Evolutionary conservation across 2,888 invertebrate species (phyloP).

Genomic region (Tenodera sinensis): DNA sequence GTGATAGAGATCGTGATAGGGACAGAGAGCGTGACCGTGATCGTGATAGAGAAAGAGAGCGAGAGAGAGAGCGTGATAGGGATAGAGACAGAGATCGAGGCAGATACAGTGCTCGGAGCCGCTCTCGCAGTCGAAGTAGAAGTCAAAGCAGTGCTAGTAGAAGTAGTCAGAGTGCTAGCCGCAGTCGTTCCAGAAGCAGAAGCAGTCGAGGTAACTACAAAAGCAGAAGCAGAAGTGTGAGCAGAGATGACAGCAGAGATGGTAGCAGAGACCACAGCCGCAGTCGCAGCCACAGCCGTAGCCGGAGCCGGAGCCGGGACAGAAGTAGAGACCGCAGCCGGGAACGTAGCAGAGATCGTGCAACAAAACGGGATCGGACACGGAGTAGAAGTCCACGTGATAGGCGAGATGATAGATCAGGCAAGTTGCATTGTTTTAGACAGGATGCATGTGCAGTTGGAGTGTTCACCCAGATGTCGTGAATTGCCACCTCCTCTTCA

Average conservation of each 20-base stretch:
- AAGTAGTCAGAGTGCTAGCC: background rate
- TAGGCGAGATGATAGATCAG: slow-evolving; percentile 26
- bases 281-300: background rate
- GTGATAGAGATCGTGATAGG: background rate
- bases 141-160: slow-evolving; percentile 7
- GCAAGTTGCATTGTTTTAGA: slow-evolving; percentile 9
- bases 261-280: background rate
- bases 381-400: slow-evolving; percentile 25
- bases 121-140: slow-evolving; percentile 7
- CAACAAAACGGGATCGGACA: slow-evolving; percentile 8
- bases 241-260: background rate
- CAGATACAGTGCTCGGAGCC: background rate
- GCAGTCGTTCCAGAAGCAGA: background rate
- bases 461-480: background rate
- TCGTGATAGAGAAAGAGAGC: background rate
- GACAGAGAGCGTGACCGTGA: background rate
- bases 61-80: no score
- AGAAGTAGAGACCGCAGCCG: slow-evolving; percentile 20
- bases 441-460: background rate
- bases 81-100: slow-evolving; percentile 15
- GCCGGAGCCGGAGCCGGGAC: background rate
- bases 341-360: slow-evolving; percentile 14
- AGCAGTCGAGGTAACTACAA: background rate
- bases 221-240: background rate
- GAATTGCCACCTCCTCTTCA: background rate